phyloP scores from a whole-genome alignment of 2,113 vertebrate genomes.

The Ictidomys tridecemlineatus region DNA sequence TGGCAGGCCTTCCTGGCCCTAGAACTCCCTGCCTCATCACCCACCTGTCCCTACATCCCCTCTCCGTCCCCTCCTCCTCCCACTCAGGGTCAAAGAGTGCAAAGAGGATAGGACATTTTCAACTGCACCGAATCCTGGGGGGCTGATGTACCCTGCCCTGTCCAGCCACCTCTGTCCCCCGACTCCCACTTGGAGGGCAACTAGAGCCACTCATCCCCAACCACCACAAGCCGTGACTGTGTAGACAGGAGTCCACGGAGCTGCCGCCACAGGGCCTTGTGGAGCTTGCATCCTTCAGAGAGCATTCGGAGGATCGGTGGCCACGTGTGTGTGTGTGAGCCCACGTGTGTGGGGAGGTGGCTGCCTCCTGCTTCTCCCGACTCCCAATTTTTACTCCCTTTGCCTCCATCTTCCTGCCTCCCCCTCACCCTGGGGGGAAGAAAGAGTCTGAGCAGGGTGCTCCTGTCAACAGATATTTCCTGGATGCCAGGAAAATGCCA shows the following conservation, averaged over 20 bases:
- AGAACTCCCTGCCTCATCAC: not conserved
- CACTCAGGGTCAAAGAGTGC: not conserved
- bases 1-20: not conserved
- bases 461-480: not conserved
- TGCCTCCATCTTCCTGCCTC: not conserved
- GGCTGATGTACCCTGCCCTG: slow-evolving; percentile 55
- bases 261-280: slow-evolving; percentile 76
- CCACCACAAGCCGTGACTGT: not conserved
- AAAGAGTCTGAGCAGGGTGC: not conserved
- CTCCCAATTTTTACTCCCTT: not conserved
- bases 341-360: not conserved
- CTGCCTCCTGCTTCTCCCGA: too few species aligned
- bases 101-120: slow-evolving; percentile 51
- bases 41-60: too few species aligned
- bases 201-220: not conserved
- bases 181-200: not conserved
- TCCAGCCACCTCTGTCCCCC: not conserved
- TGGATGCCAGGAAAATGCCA: not conserved
- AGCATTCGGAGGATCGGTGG: not conserved
- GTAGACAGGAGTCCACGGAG: slow-evolving; percentile 79
- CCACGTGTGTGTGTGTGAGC: too few species aligned
- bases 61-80: not conserved
- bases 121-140: slow-evolving; percentile 44
- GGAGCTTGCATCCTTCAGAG: slow-evolving; percentile 74
- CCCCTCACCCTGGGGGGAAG: not conserved